Conservation (phyloP, 2,888 invertebrate genomes). For the Eupsilia transversa region DNA sequence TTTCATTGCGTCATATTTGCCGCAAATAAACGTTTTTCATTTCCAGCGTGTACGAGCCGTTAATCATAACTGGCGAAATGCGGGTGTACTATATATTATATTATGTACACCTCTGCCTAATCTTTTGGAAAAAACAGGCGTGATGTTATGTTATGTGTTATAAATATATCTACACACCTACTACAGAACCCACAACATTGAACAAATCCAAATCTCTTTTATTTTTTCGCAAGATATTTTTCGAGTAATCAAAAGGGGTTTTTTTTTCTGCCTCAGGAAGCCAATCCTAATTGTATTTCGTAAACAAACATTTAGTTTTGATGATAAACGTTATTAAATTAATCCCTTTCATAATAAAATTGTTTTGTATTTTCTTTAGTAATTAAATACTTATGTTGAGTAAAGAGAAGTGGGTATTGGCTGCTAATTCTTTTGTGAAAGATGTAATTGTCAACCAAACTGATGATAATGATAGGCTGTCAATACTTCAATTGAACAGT, state of each 20-base stretch:
- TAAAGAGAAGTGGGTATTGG: background rate
- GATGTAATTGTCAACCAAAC: conserved; percentile 1
- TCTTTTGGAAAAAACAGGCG: too few species aligned
- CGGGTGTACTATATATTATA: too few species aligned
- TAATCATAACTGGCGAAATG: too few species aligned
- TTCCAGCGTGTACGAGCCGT: too few species aligned
- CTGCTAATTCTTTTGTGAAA: conserved; percentile 1
- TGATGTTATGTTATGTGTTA: too few species aligned
- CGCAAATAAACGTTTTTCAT: too few species aligned
- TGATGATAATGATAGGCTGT: too few species aligned
- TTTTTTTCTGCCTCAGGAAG: conserved; percentile 35
- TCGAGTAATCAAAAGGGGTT: conserved; percentile 18
- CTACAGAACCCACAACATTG: conserved; percentile 44
- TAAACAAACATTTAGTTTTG: conserved; percentile 50
- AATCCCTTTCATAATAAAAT: conserved; percentile 4
- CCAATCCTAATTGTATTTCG: conserved; percentile 45
- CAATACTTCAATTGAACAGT: background rate
- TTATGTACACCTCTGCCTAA: too few species aligned
- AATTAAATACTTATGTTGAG: conserved; percentile 13
- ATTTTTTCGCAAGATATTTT: conserved; percentile 32
- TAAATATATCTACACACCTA: too few species aligned
- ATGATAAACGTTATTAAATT: conserved; percentile 32
- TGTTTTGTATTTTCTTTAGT: background rate
- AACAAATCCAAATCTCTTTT: conserved; percentile 4
- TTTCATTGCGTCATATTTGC: too few species aligned